These are phyloP conservation scores for Squalus acanthias DNA, from an alignment of 2,797 vertebrate genomes.

Conservation along the genomic window DNA sequence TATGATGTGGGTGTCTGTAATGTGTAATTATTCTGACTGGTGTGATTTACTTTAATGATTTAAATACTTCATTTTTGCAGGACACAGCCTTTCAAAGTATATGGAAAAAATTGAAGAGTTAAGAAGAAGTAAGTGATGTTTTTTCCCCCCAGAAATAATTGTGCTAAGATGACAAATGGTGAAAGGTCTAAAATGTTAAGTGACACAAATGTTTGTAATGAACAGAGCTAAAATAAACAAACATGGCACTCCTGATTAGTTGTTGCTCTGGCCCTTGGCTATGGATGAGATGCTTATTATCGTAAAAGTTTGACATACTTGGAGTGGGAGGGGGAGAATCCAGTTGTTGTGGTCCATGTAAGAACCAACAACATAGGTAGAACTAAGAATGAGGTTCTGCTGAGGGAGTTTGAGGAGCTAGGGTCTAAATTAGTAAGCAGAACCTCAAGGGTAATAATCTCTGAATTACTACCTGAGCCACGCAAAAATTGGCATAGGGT, in stretches of 20 bases:
- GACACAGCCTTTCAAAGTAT: slow-evolving; percentile 81
- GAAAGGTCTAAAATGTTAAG: neutral
- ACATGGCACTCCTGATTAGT: neutral
- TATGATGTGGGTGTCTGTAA: neutral
- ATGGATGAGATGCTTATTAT: neutral
- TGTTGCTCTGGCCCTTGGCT: neutral
- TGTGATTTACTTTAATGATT: slow-evolving; percentile 36
- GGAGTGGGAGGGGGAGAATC: too few relatives aligned
- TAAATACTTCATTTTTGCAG: slow-evolving; percentile 51
- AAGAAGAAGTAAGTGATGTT: slow-evolving; percentile 76
- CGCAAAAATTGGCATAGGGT: too few relatives aligned
- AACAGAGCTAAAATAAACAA: neutral
- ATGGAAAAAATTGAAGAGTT: slow-evolving; percentile 81
- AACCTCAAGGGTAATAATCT: too few relatives aligned
- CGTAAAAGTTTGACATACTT: neutral
- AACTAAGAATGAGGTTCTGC: too few relatives aligned
- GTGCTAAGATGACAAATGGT: neutral
- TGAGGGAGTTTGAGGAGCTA: too few relatives aligned
- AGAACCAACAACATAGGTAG: too few relatives aligned
- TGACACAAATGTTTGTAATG: neutral
- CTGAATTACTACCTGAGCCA: too few relatives aligned
- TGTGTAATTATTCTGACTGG: neutral
- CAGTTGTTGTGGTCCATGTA: too few relatives aligned
- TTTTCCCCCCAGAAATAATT: slow-evolving; percentile 42
- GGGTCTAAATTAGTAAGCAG: too few relatives aligned